These are phyloP conservation scores for Frieseomelitta varia DNA, from an alignment of 1,140 invertebrate species.

Conservation along the genomic window DNA sequence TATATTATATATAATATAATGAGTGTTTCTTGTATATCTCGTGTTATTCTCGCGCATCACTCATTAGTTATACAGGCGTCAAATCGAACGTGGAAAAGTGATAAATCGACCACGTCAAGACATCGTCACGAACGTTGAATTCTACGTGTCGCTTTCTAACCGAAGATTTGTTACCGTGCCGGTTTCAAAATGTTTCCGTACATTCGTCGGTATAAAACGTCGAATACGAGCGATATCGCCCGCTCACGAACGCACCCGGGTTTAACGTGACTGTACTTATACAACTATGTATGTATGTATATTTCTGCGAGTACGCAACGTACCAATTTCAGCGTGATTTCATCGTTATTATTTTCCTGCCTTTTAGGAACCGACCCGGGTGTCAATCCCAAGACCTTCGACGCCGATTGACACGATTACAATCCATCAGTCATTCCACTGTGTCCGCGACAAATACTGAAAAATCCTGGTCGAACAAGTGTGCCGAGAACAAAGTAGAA, in stretches of 20 bases:
- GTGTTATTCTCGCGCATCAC: conserved; percentile 50
- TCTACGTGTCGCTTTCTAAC: conserved; percentile 30
- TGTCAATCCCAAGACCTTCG: neutral
- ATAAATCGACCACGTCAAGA: conserved; percentile 32
- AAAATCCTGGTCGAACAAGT: neutral
- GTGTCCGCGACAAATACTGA: neutral
- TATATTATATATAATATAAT: conserved; percentile 1
- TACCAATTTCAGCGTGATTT: conserved; percentile 7
- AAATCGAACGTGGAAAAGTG: conserved; percentile 33
- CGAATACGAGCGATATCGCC: conserved; percentile 18
- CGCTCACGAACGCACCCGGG: conserved; percentile 29
- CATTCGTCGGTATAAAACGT: neutral
- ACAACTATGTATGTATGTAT: neutral
- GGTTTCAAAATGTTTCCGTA: conserved; percentile 29
- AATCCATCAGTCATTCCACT: neutral
- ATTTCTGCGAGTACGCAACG: conserved; percentile 3
- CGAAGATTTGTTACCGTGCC: conserved; percentile 21
- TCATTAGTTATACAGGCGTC: conserved; percentile 42
- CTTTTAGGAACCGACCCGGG: conserved; percentile 18
- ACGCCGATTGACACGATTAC: neutral
- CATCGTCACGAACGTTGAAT: conserved; percentile 16
- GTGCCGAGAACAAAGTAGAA: neutral
- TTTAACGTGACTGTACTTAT: conserved; percentile 29
- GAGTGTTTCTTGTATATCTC: conserved; percentile 38
- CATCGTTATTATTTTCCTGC: conserved; percentile 17